A percentile compares a stretch with the other conserved stretches of the same genome.
phyloP scores from a whole-genome alignment of 2,888 invertebrate species.

The Miltochrista miniata region DNA sequence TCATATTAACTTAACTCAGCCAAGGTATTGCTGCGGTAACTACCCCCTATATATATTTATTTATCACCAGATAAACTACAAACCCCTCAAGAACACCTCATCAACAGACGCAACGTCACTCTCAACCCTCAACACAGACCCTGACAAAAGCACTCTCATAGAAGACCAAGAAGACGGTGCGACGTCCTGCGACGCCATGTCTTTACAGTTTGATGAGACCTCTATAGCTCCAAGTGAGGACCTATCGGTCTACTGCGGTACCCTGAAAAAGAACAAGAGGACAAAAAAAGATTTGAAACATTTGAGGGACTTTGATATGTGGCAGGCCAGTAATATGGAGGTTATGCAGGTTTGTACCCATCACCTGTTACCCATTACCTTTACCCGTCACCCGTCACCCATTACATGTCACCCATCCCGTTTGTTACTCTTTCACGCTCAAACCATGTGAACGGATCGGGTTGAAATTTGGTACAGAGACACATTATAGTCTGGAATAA shows the following conservation, averaged over 20 bases:
- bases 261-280: constrained; percentile 64
- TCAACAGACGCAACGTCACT: constrained; percentile 56
- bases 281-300: constrained; percentile 53
- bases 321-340: constrained; percentile 68
- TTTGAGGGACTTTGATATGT: constrained; percentile 69
- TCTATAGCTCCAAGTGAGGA: constrained; percentile 67
- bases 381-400: too few relatives aligned
- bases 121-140: constrained; percentile 50
- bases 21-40: too few relatives aligned
- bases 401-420: too few relatives aligned
- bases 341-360: constrained; percentile 71
- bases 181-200: constrained; percentile 66
- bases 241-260: constrained; percentile 62
- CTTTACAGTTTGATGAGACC: constrained; percentile 59
- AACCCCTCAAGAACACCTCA: constrained; percentile 48
- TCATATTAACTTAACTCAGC: too few relatives aligned
- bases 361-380: too few relatives aligned
- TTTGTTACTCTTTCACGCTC: too few relatives aligned
- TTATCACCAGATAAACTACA: constrained; percentile 54
- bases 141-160: constrained; percentile 40
- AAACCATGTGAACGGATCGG: too few relatives aligned
- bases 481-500: too few relatives aligned
- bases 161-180: constrained; percentile 56
- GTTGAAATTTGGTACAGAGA: too few relatives aligned
- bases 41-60: too few relatives aligned